phyloP scores from a whole-genome alignment of 1,140 invertebrate genomes.

The Stegodyphus mimosarum region DNA sequence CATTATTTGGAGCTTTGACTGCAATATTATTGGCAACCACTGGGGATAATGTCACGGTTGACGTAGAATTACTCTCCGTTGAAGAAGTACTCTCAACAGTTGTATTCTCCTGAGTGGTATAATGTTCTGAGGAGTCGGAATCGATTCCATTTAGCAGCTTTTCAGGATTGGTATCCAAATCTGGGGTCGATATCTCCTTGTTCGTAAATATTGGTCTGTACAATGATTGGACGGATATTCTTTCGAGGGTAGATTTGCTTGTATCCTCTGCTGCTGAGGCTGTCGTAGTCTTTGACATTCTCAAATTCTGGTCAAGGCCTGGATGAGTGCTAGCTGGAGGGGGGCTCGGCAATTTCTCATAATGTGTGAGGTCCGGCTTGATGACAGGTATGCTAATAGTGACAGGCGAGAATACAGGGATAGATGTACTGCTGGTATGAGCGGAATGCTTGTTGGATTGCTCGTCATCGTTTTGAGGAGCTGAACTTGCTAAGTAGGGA shows the following conservation, averaged over 20 bases:
- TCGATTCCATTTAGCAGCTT: slow-evolving; percentile 41
- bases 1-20: slow-evolving; percentile 34
- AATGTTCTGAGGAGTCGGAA: slow-evolving; percentile 39
- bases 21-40: slow-evolving; percentile 9
- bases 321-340: slow-evolving; percentile 42
- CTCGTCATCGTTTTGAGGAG: background rate
- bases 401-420: slow-evolving; percentile 25
- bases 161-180: background rate
- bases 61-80: slow-evolving; percentile 3
- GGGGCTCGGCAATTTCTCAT: slow-evolving; percentile 46
- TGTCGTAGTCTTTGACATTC: background rate
- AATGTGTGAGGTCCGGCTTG: slow-evolving; percentile 47
- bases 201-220: slow-evolving; percentile 39
- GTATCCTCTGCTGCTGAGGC: background rate
- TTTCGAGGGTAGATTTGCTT: background rate
- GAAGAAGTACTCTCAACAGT: background rate
- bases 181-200: background rate
- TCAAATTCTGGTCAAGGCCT: background rate
- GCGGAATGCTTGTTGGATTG: slow-evolving; percentile 10
- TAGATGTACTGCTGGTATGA: background rate
- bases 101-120: slow-evolving; percentile 31
- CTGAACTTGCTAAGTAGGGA: slow-evolving; percentile 3
- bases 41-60: slow-evolving; percentile 18
- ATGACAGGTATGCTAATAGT: slow-evolving; percentile 53
- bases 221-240: slow-evolving; percentile 33